A percentile compares a stretch with the other conserved stretches of the same genome.
Conservation (phyloP, 1,140 invertebrate genomes). For the Choristoneura fumiferana region DNA sequence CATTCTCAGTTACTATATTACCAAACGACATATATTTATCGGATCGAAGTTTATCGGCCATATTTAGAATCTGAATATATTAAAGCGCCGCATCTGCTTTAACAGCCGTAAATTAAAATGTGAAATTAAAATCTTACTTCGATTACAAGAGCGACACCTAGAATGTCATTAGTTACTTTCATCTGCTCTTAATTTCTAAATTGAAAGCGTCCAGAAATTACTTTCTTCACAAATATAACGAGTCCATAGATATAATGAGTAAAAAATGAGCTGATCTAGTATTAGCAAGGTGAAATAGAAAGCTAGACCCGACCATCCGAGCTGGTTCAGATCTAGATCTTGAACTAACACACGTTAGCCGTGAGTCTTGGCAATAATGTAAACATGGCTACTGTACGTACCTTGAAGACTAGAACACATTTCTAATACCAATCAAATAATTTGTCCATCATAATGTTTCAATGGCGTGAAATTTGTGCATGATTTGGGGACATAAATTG, state of each 20-base stretch:
- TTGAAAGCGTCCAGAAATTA: constrained; percentile 11
- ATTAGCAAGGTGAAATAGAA: constrained; percentile 4
- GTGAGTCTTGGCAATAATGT: background rate
- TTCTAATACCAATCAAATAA: too few species aligned
- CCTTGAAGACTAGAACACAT: too few species aligned
- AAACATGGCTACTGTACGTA: too few species aligned
- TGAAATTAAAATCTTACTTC: constrained; percentile 5
- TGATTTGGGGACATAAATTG: too few species aligned
- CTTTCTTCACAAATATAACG: background rate
- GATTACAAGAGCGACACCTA: background rate
- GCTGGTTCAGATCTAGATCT: background rate
- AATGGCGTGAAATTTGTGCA: too few species aligned
- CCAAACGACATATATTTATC: too few species aligned
- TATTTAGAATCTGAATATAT: background rate
- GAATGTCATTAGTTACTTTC: constrained; percentile 15
- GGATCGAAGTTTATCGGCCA: background rate
- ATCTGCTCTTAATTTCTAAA: constrained; percentile 13
- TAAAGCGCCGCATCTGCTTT: constrained; percentile 2
- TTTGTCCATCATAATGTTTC: too few species aligned
- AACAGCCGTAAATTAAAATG: background rate
- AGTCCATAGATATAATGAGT: background rate
- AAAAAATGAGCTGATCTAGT: constrained; percentile 1
- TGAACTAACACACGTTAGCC: background rate
- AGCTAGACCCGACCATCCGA: background rate
- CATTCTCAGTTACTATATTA: too few species aligned